Conservation (phyloP, 2,797 vertebrate genomes). For the Sarcoramphus papa region DNA sequence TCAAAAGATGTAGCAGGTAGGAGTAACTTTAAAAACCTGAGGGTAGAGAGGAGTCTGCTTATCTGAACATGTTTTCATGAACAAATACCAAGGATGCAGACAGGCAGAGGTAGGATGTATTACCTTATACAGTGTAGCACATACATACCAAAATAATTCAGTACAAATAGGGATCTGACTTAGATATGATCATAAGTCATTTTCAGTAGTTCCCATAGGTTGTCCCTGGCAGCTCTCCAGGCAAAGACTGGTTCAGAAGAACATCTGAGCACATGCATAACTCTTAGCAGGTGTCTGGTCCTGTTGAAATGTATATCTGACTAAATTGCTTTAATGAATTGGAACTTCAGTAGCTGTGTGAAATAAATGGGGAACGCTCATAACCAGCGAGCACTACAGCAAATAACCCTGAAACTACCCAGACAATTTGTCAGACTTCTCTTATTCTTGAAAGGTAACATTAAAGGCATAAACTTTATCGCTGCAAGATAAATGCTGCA, state of each 20-base stretch:
- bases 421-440: neutral
- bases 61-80: neutral
- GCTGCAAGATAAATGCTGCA: neutral
- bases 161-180: neutral
- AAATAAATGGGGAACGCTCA: neutral
- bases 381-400: neutral
- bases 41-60: neutral
- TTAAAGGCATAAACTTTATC: slow-evolving; percentile 4
- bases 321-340: neutral
- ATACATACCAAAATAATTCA: neutral
- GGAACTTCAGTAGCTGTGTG: neutral
- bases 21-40: neutral
- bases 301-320: neutral
- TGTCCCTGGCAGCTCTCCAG: neutral
- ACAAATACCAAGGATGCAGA: neutral
- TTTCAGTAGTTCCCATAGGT: neutral
- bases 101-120: neutral
- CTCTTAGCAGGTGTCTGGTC: neutral
- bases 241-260: neutral
- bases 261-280: neutral
- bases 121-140: neutral
- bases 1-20: neutral
- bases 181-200: neutral
- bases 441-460: neutral
- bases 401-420: neutral